A percentile compares a stretch with the other conserved stretches of the same genome.
phyloP scores from a whole-genome alignment of 35 echinoderm and acorn worm species.

The Patiria miniata region DNA sequence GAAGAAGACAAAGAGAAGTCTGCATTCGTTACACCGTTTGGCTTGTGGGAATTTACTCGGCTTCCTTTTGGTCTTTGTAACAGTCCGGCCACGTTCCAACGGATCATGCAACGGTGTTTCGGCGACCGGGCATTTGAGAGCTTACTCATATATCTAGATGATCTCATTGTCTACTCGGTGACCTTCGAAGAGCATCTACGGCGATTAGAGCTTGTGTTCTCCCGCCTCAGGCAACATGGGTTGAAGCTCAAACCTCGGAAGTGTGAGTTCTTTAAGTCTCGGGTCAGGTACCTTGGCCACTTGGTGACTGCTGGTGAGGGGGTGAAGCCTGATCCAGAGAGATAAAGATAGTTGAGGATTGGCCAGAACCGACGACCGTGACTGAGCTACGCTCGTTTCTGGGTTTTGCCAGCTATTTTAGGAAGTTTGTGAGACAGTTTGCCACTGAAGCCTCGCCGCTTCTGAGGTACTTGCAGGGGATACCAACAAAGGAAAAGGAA shows the following conservation, averaged over 20 bases:
- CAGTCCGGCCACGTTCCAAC: conserved; percentile 70
- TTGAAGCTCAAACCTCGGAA: conserved; percentile 40
- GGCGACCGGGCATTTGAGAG: conserved; percentile 52
- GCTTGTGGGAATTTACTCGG: conserved; percentile 34
- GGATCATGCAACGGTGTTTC: conserved; percentile 63
- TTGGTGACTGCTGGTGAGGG: neutral
- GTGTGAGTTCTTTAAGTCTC: conserved; percentile 29
- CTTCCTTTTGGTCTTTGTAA: conserved; percentile 80
- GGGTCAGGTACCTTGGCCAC: conserved; percentile 39
- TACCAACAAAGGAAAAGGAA: too few species aligned
- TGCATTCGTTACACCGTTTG: too few species aligned
- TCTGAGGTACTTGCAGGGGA: too few species aligned
- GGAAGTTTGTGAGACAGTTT: conserved; percentile 50
- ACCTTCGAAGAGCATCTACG: conserved; percentile 42
- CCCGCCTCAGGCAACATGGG: neutral
- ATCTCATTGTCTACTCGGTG: conserved; percentile 60
- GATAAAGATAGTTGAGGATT: neutral
- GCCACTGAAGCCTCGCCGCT: conserved; percentile 48
- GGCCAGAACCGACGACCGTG: too few species aligned
- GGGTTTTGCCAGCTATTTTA: conserved; percentile 45
- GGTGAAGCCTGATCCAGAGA: conserved; percentile 20
- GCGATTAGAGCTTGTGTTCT: conserved; percentile 7
- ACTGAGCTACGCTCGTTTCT: too few species aligned
- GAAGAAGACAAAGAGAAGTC: too few species aligned
- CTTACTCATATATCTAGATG: conserved; percentile 59